phyloP scores from a whole-genome alignment of 2,888 invertebrate genomes.

The Taenaris catops region DNA sequence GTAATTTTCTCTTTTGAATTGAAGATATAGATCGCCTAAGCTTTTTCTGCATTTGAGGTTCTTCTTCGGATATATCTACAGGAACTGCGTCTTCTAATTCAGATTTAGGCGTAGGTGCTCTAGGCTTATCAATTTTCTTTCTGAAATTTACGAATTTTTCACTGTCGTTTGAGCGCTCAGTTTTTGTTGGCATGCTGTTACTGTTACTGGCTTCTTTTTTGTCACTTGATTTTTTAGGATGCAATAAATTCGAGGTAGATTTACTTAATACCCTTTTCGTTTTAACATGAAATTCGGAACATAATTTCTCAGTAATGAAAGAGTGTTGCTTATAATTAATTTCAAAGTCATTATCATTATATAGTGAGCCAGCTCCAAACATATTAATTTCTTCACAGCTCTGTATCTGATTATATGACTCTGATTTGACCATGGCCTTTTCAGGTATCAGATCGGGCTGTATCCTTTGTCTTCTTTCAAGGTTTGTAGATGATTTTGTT shows the following conservation, averaged over 20 bases:
- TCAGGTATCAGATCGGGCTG: conserved; percentile 75
- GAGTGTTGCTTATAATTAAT: conserved; percentile 80
- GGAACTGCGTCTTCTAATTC: conserved; percentile 56
- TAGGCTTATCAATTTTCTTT: conserved; percentile 69
- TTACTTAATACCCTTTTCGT: conserved; percentile 83
- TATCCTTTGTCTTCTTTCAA: conserved; percentile 73
- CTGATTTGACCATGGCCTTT: conserved; percentile 68
- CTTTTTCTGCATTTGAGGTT: conserved; percentile 64
- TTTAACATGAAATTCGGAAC: conserved; percentile 86
- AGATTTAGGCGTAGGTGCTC: conserved; percentile 69
- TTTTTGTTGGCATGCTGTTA: conserved; percentile 74
- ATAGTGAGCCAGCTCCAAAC: conserved; percentile 77
- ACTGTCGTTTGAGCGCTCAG: conserved; percentile 51
- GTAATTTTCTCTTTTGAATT: conserved; percentile 73
- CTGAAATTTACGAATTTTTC: conserved; percentile 67
- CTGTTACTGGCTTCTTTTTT: conserved; percentile 71
- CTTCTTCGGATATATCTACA: conserved; percentile 63
- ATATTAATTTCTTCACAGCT: conserved; percentile 76
- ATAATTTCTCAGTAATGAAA: conserved; percentile 84
- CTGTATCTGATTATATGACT: conserved; percentile 74
- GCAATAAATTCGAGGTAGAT: conserved; percentile 81
- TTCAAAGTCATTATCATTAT: conserved; percentile 78
- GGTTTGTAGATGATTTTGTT: conserved; percentile 64
- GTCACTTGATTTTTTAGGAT: conserved; percentile 76
- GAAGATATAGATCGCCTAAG: conserved; percentile 75